Percentiles rank a stretch among this genome's conserved stretches.
Conservation (phyloP, 2,113 vertebrate genomes). For the Murina feae region DNA sequence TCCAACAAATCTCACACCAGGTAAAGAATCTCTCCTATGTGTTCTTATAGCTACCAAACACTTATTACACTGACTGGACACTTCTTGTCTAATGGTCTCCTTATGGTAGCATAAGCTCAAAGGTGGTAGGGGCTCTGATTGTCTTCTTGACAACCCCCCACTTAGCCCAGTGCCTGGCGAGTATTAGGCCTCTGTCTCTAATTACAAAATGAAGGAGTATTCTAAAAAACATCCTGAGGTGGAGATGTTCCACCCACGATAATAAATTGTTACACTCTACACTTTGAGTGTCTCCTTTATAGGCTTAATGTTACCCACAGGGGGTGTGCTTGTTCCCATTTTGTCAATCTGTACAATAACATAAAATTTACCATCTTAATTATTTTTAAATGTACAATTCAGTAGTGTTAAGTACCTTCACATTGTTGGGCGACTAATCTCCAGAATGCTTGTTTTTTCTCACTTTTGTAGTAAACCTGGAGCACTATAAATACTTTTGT, state of each 20-base stretch:
- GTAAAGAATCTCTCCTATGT: not conserved
- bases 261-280: not conserved
- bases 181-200: not conserved
- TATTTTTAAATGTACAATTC: not conserved
- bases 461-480: not conserved
- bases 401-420: not conserved
- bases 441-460: not conserved
- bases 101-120: not conserved
- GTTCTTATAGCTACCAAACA: not conserved
- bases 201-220: not conserved
- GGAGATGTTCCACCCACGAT: not conserved
- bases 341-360: not conserved
- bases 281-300: not conserved
- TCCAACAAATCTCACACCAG: not conserved
- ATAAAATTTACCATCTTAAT: not conserved
- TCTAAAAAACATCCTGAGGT: not conserved
- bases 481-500: not conserved
- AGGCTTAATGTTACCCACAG: not conserved
- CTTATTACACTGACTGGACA: not conserved
- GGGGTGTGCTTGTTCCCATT: not conserved
- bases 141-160: not conserved
- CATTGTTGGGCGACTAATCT: not conserved
- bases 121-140: not conserved
- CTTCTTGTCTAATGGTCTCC: not conserved
- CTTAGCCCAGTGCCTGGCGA: not conserved